Evolutionary conservation across 1,140 invertebrate species (phyloP).

Genomic region (Metaphire vulgaris): DNA sequence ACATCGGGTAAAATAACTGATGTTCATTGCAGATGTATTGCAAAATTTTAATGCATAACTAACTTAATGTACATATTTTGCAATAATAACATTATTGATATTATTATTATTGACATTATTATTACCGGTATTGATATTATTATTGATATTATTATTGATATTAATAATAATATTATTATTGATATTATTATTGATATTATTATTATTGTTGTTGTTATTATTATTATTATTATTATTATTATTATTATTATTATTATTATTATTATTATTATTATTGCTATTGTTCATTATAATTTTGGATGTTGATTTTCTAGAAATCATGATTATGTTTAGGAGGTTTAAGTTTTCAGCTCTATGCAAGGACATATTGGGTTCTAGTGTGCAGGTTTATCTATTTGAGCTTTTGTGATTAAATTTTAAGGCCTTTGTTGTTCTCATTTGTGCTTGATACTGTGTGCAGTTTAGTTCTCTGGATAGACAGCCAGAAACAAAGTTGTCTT

Average conservation of each 20-base stretch:
- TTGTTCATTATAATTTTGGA: background rate
- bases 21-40: background rate
- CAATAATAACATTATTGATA: background rate
- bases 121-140: slow-evolving; percentile 17
- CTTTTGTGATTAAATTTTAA: no score
- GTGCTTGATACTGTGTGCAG: no score
- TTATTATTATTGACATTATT: slow-evolving; percentile 24
- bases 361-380: no score
- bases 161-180: slow-evolving; percentile 19
- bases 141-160: slow-evolving; percentile 26
- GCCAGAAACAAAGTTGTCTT: no score
- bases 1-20: background rate
- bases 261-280: slow-evolving; percentile 28
- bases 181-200: slow-evolving; percentile 21
- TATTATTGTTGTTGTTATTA: slow-evolving; percentile 19
- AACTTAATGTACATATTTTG: background rate
- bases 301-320: no score
- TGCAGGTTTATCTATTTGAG: no score
- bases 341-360: no score
- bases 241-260: slow-evolving; percentile 7
- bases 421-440: no score
- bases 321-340: no score
- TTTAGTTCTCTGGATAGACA: no score
- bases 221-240: slow-evolving; percentile 21
- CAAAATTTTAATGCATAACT: background rate